Evolutionary conservation across 2,888 invertebrate species (phyloP).

Genomic region (Ophion ventricosus): DNA sequence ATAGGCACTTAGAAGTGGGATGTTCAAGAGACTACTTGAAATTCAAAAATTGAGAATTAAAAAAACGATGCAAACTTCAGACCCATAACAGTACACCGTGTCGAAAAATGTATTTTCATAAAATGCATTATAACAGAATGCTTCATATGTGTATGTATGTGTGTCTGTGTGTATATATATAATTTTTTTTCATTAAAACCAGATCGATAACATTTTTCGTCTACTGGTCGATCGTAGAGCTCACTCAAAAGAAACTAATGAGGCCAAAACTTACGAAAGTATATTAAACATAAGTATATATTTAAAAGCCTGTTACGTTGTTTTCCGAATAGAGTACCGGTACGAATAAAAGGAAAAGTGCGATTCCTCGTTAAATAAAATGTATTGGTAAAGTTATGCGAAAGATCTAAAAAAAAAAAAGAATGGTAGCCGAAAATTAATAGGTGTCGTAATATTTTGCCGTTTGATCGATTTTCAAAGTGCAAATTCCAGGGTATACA

Average conservation of each 20-base stretch:
- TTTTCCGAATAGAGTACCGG: neutral
- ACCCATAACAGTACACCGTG: too few relatives aligned
- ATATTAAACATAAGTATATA: neutral
- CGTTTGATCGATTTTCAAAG: neutral
- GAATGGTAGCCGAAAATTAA: too few relatives aligned
- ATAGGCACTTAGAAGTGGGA: too few relatives aligned
- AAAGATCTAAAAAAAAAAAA: neutral
- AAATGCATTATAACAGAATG: neutral
- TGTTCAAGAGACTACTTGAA: too few relatives aligned
- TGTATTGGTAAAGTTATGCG: neutral
- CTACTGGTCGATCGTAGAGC: neutral
- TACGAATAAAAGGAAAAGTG: neutral
- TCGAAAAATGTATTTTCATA: neutral
- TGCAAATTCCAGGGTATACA: neutral
- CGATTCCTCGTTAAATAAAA: neutral
- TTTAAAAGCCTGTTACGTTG: neutral
- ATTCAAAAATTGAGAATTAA: too few relatives aligned
- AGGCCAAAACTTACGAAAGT: neutral
- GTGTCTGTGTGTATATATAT: neutral
- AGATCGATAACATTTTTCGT: neutral
- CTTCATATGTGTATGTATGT: neutral
- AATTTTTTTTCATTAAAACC: neutral
- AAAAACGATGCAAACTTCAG: too few relatives aligned
- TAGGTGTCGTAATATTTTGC: neutral
- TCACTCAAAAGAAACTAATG: neutral